Base-by-base conservation (phyloP, 2,888 invertebrate genomes). In the Phortica magna region DNA sequence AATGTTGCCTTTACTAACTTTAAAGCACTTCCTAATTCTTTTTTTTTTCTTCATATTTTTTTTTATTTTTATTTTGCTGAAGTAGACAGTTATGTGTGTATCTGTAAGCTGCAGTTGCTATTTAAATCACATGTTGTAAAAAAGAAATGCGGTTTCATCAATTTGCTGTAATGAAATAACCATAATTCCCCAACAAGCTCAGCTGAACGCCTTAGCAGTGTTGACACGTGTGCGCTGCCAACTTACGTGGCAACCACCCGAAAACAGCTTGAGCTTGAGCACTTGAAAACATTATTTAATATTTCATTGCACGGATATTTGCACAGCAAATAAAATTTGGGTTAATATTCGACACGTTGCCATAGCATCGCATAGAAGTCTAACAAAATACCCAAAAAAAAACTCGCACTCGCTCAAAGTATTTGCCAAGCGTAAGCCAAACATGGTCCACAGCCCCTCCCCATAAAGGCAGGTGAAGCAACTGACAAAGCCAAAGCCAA, bases 271-370 rank as follows among this genome's bases (percentile, higher is more conserved):
- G 14, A 48, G 14, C 48, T 9, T 12, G 14, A 12, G 7, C 48
- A 9, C 10, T 14, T 14, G 14, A 48, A 48, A 9, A 48, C 9
- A 48, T 48, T 68, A 68, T 70, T 75, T 70, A 68, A 75, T 75
- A 75, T 75, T 75, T 76, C 57, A 67, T 73, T 64, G 55, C 59
- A 59, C 39, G 76, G 68, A 61, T 74, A 70, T 77, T 77, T 77
- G 42, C 64, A 64, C 64, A 74, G 48, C 74, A 71, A 74, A 70
- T 53, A 70, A 31, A 48, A n/a, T 77, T 68, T 67, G 17, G 41
- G 64, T 73, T 74, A 74, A 77, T 73, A 42, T 75, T 70, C 53
- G 61, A 72, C 43, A 59, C 73, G 48, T 74, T 70, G 42, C 22
- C 22, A 64, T n/a, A 55, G 31, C 19, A 12, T 31, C 55, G 39